Percentiles rank a stretch among this genome's conserved stretches.
Evolutionary conservation across 2,888 invertebrate species (phyloP).

Genomic region (Drosophila pseudotakahashii): DNA sequence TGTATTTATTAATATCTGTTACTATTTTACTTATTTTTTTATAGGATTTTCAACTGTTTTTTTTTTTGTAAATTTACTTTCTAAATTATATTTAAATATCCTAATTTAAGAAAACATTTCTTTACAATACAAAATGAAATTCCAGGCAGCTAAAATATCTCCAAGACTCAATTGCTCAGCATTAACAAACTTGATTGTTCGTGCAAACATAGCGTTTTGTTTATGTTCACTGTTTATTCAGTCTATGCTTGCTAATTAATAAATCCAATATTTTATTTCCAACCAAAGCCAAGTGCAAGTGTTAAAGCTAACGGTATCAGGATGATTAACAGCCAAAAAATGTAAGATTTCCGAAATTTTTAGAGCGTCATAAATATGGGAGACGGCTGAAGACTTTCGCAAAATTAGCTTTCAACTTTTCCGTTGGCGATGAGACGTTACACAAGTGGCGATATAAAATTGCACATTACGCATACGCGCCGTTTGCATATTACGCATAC

Average conservation of each 20-base stretch:
- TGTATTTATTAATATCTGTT: too few species aligned
- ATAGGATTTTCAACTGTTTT: too few species aligned
- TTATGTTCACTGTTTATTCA: conserved; percentile 3
- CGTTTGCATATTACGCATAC: conserved; percentile 60
- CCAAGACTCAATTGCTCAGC: background rate
- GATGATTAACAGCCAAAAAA: conserved; percentile 14
- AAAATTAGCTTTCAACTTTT: conserved; percentile 18
- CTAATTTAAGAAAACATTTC: too few species aligned
- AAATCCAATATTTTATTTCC: conserved; percentile 52
- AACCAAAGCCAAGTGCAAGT: conserved; percentile 49
- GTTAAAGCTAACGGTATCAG: conserved; percentile 56
- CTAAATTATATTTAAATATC: too few species aligned
- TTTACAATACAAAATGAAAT: too few species aligned
- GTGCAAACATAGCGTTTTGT: background rate
- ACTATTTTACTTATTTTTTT: too few species aligned
- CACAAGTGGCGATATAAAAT: conserved; percentile 52
- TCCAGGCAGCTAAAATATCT: background rate
- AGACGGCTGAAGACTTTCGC: conserved; percentile 30
- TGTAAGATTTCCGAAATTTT: conserved; percentile 34
- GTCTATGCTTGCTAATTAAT: conserved; percentile 47
- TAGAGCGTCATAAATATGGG: conserved; percentile 20
- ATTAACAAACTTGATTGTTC: too few species aligned
- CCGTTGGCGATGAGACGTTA: conserved; percentile 37
- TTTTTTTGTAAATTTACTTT: too few species aligned
- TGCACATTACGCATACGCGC: conserved; percentile 69